Evolutionary conservation across 2,797 vertebrate genomes (phyloP).

Genomic region (Arrhamphus sclerolepis): DNA sequence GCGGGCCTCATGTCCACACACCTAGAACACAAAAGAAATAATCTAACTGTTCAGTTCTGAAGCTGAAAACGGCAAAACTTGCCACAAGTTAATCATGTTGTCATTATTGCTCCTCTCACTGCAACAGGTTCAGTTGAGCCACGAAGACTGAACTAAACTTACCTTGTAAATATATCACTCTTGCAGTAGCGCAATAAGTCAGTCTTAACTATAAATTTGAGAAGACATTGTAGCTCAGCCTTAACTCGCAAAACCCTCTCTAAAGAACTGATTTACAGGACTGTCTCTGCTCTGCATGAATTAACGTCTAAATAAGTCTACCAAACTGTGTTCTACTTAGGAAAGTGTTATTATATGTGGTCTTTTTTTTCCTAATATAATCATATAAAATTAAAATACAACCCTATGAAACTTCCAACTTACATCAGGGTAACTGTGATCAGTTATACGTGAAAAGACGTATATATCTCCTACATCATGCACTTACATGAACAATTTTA

Average conservation of each 20-base stretch:
- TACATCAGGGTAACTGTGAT: too few relatives aligned
- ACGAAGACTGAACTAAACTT: conserved; percentile 33
- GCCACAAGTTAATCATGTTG: conserved; percentile 62
- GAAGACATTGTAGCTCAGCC: conserved; percentile 29
- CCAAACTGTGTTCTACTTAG: conserved; percentile 2
- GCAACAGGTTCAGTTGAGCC: conserved; percentile 68
- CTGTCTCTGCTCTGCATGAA: conserved; percentile 11
- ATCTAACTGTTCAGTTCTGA: conserved; percentile 23
- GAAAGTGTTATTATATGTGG: neutral
- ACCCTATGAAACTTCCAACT: too few relatives aligned
- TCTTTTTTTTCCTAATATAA: too few relatives aligned
- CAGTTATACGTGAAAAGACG: too few relatives aligned
- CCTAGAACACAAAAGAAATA: conserved; percentile 26
- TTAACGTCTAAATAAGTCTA: conserved; percentile 6
- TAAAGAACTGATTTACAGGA: conserved; percentile 30
- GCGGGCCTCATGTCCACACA: neutral
- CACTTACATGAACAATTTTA: neutral
- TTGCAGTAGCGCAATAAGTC: conserved; percentile 15
- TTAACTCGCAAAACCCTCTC: conserved; percentile 8
- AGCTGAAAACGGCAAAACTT: conserved; percentile 49
- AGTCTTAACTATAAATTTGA: conserved; percentile 29
- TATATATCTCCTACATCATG: neutral
- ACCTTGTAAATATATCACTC: conserved; percentile 28
- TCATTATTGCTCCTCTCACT: conserved; percentile 56
- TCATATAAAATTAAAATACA: too few relatives aligned